phyloP scores from a whole-genome alignment of 1,140 invertebrate species.

The Manduca sexta region DNA sequence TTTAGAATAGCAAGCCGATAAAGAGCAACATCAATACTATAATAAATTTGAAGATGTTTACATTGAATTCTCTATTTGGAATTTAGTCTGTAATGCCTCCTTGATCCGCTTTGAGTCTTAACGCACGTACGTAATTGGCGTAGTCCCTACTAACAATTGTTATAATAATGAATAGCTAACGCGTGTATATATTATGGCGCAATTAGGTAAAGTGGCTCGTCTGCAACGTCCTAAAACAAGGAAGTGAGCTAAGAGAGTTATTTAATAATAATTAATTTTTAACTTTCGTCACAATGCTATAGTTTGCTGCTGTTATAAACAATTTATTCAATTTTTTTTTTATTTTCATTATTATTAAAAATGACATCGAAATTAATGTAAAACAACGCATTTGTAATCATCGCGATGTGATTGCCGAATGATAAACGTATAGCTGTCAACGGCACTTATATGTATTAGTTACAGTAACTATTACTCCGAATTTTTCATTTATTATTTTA shows the following conservation, averaged over 20 bases:
- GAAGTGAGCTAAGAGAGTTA: slow-evolving; percentile 33
- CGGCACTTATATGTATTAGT: slow-evolving; percentile 63
- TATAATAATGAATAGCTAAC: no score
- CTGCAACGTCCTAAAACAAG: slow-evolving; percentile 8
- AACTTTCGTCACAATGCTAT: slow-evolving; percentile 9
- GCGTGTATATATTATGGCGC: no score
- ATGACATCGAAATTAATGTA: background rate
- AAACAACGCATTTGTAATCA: background rate
- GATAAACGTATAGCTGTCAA: slow-evolving; percentile 54
- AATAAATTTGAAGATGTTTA: no score
- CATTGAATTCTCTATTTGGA: no score
- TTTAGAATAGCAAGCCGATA: no score
- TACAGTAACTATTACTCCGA: slow-evolving; percentile 64
- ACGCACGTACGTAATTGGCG: no score
- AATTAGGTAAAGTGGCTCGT: no score
- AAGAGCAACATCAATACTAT: no score
- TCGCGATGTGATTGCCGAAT: slow-evolving; percentile 34
- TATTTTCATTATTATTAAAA: slow-evolving; percentile 1
- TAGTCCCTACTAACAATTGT: no score
- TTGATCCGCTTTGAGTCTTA: no score
- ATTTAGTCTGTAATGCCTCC: no score
- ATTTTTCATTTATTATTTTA: slow-evolving; percentile 64
- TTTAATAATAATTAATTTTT: slow-evolving; percentile 19
- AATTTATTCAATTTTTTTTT: background rate
- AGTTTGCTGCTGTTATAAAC: background rate